Evolutionary conservation across 2,113 vertebrate genomes (phyloP).

Genomic region (Dissostichus mawsoni): DNA sequence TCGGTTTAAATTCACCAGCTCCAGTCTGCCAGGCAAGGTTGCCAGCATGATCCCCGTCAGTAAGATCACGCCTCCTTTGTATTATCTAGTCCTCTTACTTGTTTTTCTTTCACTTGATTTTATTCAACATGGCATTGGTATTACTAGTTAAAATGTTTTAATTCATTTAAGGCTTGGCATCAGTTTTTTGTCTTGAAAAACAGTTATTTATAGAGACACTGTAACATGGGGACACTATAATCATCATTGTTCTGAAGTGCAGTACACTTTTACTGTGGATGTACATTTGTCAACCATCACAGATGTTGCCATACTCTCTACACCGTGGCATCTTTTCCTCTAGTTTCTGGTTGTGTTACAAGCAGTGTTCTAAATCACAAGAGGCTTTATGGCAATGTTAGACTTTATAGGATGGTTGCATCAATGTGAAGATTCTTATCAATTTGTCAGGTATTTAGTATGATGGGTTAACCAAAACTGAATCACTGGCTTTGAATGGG

Average conservation of each 20-base stretch:
- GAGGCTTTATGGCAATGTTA: neutral
- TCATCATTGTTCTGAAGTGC: neutral
- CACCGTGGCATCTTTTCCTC: neutral
- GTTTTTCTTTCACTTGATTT: neutral
- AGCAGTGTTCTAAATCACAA: neutral
- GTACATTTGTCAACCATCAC: neutral
- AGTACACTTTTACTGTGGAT: neutral
- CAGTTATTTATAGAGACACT: neutral
- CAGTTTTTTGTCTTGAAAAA: neutral
- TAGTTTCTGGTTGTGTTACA: neutral
- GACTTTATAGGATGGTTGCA: neutral
- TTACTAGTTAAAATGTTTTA: neutral
- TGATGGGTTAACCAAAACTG: neutral
- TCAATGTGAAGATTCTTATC: too few relatives aligned
- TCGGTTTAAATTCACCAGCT: constrained; percentile 8
- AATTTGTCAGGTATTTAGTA: neutral
- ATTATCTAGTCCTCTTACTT: neutral
- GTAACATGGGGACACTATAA: neutral
- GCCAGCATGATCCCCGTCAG: neutral
- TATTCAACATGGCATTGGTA: neutral
- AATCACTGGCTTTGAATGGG: neutral
- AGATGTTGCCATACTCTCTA: neutral
- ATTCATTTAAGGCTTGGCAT: neutral
- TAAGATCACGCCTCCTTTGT: neutral
- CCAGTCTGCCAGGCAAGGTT: neutral